Percentiles rank a stretch among this genome's conserved stretches.
These are phyloP conservation scores for Oncorhynchus tshawytscha DNA, from an alignment of 2,113 vertebrate genomes.

Conservation along the genomic window DNA sequence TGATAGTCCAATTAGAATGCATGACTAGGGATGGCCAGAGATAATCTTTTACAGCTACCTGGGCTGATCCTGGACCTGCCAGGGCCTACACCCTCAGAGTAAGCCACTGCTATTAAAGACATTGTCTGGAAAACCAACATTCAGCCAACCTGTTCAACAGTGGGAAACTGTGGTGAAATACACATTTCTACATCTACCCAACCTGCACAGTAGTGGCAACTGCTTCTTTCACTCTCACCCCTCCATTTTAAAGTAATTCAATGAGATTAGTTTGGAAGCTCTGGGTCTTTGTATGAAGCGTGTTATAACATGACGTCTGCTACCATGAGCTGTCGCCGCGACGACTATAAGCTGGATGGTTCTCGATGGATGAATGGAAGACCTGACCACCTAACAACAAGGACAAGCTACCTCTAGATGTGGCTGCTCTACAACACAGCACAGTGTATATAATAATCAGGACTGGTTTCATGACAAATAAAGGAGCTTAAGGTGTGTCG, in stretches of 20 bases:
- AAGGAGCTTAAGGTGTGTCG: conserved; percentile 56
- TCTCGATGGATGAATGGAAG: conserved; percentile 34
- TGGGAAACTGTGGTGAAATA: not conserved
- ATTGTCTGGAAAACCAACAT: not conserved
- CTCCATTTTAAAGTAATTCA: conserved; percentile 43
- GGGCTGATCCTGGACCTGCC: not conserved
- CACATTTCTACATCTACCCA: conserved; percentile 15
- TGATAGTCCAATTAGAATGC: conserved; percentile 41
- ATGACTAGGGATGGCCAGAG: conserved; percentile 41
- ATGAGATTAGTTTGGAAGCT: conserved; percentile 74
- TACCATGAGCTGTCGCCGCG: conserved; percentile 52
- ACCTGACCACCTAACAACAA: conserved; percentile 52
- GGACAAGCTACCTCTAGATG: conserved; percentile 66
- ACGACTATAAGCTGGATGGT: conserved; percentile 22
- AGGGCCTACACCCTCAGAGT: not conserved
- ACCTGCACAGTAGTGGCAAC: conserved; percentile 54
- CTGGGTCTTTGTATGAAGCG: conserved; percentile 64
- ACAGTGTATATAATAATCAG: conserved; percentile 68
- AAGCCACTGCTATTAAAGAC: not conserved
- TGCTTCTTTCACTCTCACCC: conserved; percentile 27
- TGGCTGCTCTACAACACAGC: conserved; percentile 67
- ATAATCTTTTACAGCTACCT: conserved; percentile 26
- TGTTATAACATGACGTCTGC: conserved; percentile 44
- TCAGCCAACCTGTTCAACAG: not conserved
- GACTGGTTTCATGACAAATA: conserved; percentile 58